A percentile compares a stretch with the other conserved stretches of the same genome.
These are phyloP conservation scores for Poeciliopsis prolifica DNA, from an alignment of 2,113 vertebrate genomes.

Conservation along the genomic window DNA sequence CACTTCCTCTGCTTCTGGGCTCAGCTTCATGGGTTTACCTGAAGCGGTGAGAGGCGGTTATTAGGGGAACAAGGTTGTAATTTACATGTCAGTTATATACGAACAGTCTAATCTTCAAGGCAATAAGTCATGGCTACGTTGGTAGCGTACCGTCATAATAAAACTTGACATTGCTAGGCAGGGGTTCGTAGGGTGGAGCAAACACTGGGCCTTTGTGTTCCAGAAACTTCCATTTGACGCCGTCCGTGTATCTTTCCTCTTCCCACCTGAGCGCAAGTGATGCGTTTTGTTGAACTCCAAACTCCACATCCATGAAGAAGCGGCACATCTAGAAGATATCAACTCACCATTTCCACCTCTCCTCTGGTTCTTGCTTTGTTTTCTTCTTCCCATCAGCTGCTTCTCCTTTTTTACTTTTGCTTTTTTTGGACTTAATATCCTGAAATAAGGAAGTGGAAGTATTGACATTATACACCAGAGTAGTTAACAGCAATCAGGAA, in stretches of 20 bases:
- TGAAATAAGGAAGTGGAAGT: constrained; percentile 48
- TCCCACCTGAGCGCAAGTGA: constrained; percentile 90
- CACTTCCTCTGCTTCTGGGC: constrained; percentile 93
- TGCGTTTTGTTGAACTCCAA: too few relatives aligned
- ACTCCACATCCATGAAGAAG: background rate
- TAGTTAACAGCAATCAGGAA: background rate
- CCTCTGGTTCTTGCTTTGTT: constrained; percentile 94
- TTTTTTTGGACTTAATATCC: constrained; percentile 91
- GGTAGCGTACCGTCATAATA: constrained; percentile 90
- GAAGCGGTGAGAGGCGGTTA: background rate
- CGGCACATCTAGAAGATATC: background rate
- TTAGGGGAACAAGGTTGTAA: background rate
- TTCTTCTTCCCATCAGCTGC: constrained; percentile 90
- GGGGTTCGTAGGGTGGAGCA: constrained; percentile 93
- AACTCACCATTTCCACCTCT: constrained; percentile 99
- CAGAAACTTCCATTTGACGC: constrained; percentile 96
- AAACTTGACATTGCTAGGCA: constrained; percentile 92
- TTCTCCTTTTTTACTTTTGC: constrained; percentile 87
- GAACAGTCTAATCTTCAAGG: background rate
- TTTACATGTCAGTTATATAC: background rate
- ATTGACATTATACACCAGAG: constrained; percentile 2
- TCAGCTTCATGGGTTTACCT: constrained; percentile 95
- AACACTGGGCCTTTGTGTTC: constrained; percentile 99
- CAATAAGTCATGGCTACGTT: background rate
- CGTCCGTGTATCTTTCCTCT: constrained; percentile 95